A percentile compares a stretch with the other conserved stretches of the same genome.
Conservation (phyloP, 2,888 invertebrate genomes). For the Oasisia sp. region DNA sequence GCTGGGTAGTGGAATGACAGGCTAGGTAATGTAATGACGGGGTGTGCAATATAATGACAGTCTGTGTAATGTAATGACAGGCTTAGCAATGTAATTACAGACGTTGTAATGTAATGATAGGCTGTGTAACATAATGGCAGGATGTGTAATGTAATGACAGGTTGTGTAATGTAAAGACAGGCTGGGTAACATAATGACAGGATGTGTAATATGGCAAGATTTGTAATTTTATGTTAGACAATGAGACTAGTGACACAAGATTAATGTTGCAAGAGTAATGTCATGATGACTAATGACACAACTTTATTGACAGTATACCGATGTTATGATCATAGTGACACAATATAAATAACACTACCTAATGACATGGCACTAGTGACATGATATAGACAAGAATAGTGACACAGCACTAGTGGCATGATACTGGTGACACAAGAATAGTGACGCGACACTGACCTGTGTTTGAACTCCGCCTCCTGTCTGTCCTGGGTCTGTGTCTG, state of each 20-base stretch:
- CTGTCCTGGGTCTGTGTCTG: not conserved
- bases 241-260: too few relatives aligned
- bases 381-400: too few relatives aligned
- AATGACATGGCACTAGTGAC: too few relatives aligned
- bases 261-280: not conserved
- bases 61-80: not conserved
- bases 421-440: too few relatives aligned
- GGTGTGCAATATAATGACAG: not conserved
- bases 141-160: not conserved
- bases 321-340: conserved; percentile 19
- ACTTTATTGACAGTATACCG: not conserved
- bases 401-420: too few relatives aligned
- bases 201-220: too few relatives aligned
- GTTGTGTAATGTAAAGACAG: not conserved
- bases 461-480: not conserved
- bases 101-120: too few relatives aligned
- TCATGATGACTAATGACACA: not conserved
- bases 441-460: too few relatives aligned
- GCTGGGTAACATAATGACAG: too few relatives aligned
- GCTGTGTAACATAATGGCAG: not conserved
- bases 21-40: too few relatives aligned
- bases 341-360: not conserved
- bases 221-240: too few relatives aligned
- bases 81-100: too few relatives aligned
- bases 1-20: not conserved